A percentile compares a stretch with the other conserved stretches of the same genome.
phyloP scores from a whole-genome alignment of 30 jellyfish, hydroid and myxozoan genomes.

The Sanderia malayensis region DNA sequence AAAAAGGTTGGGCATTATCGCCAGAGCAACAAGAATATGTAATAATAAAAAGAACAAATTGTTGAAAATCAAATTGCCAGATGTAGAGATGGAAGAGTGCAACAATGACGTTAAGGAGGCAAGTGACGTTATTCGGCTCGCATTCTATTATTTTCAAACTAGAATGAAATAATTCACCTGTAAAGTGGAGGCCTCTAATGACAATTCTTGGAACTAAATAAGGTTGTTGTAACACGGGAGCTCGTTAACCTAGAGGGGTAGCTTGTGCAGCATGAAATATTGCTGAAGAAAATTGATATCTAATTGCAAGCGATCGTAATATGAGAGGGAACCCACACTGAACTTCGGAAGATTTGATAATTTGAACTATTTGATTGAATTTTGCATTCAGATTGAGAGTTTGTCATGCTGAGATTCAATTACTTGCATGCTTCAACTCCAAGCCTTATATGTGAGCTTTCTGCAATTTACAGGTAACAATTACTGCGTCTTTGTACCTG shows the following conservation, averaged over 20 bases:
- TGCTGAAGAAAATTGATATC: too few relatives aligned
- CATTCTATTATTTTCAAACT: neutral
- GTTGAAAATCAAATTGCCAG: conserved; percentile 17
- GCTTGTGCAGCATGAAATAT: neutral
- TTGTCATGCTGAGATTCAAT: too few relatives aligned
- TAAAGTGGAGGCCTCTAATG: neutral
- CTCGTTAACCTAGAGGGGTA: neutral
- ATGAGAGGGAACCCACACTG: too few relatives aligned
- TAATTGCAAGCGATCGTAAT: too few relatives aligned
- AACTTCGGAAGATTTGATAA: neutral
- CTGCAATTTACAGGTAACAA: conserved; percentile 71
- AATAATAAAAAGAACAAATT: conserved; percentile 27
- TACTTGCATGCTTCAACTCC: too few relatives aligned
- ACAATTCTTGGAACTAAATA: neutral
- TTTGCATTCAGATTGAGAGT: too few relatives aligned
- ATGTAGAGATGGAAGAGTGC: conserved; percentile 28
- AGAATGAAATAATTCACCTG: neutral
- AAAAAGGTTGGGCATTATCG: conserved; percentile 42
- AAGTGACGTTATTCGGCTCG: neutral
- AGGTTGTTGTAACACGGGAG: neutral
- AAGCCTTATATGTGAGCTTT: too few relatives aligned
- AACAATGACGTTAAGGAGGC: conserved; percentile 33
- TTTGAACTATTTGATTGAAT: neutral
- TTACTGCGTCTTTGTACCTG: conserved; percentile 73
- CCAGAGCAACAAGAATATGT: conserved; percentile 63